Percentiles rank a stretch among this genome's conserved stretches.
Evolutionary conservation across 2,113 vertebrate genomes (phyloP).

Genomic region (Hassar affinis): DNA sequence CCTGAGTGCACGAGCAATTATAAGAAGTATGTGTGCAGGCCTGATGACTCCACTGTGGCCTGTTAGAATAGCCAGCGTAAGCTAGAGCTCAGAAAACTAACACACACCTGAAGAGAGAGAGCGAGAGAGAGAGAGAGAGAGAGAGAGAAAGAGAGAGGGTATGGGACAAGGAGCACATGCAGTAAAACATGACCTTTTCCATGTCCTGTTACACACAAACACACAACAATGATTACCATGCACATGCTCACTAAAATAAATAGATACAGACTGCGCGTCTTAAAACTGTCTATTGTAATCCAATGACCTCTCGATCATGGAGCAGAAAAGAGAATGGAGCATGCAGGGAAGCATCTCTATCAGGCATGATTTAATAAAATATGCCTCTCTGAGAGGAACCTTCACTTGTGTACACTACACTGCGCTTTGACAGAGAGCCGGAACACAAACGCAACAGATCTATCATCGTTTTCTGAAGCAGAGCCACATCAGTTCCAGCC

Average conservation of each 20-base stretch:
- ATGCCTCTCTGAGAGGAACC: constrained; percentile 33
- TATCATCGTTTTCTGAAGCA: constrained; percentile 45
- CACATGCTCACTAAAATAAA: constrained; percentile 16
- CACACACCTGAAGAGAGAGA: constrained; percentile 39
- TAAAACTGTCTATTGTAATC: constrained; percentile 31
- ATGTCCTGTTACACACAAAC: constrained; percentile 17
- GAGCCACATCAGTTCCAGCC: constrained; percentile 44
- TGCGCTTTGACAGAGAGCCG: constrained; percentile 25
- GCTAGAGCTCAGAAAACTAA: constrained; percentile 35
- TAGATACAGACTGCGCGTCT: constrained; percentile 1
- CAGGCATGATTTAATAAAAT: constrained; percentile 42
- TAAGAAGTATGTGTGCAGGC: constrained; percentile 8
- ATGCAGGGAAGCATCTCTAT: constrained; percentile 40
- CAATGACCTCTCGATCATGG: constrained; percentile 8
- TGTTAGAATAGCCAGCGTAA: constrained; percentile 47
- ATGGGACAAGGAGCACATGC: background rate
- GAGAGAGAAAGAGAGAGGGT: constrained; percentile 20
- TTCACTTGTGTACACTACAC: constrained; percentile 31
- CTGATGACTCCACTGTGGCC: constrained; percentile 48
- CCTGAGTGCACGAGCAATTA: constrained; percentile 48
- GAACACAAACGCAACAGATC: constrained; percentile 47
- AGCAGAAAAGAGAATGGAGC: constrained; percentile 10
- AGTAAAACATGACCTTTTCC: constrained; percentile 23
- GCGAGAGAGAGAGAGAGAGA: constrained; percentile 38
- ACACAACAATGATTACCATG: constrained; percentile 6